Conservation (phyloP, 2,797 vertebrate genomes). For the Pseudopleuronectes americanus region DNA sequence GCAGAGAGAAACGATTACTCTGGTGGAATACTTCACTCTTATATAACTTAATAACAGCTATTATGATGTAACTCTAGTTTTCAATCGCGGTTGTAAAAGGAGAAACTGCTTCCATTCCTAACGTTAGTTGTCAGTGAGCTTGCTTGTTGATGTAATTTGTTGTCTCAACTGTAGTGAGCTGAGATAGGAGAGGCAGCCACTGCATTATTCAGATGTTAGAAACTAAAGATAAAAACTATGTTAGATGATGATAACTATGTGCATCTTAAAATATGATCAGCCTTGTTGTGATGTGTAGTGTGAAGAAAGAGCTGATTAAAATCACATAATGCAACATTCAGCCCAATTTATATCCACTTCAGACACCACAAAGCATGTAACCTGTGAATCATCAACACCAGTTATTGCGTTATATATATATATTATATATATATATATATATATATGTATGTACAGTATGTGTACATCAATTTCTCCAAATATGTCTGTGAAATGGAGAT, state of each 20-base stretch:
- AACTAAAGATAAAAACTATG: background rate
- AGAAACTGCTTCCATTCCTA: background rate
- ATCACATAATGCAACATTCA: background rate
- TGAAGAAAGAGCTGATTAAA: conserved; percentile 5
- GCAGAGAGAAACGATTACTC: conserved; percentile 21
- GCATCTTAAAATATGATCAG: background rate
- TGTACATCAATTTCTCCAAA: background rate
- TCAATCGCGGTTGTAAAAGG: background rate
- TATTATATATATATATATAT: background rate
- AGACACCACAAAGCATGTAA: background rate
- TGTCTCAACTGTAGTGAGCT: background rate
- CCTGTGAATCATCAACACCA: background rate
- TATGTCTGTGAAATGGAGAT: background rate
- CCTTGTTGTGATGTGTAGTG: background rate
- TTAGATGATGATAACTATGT: background rate
- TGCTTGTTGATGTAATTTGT: background rate
- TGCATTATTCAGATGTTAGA: background rate
- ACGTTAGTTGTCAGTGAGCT: background rate
- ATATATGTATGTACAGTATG: background rate
- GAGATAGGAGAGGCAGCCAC: background rate
- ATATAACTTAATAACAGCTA: background rate
- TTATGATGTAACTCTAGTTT: background rate
- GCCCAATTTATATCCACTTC: background rate
- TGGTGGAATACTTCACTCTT: background rate
- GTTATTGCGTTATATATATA: background rate